These are phyloP conservation scores for Drosophila erecta DNA, from an alignment of 1,140 invertebrate species.

Conservation along the genomic window DNA sequence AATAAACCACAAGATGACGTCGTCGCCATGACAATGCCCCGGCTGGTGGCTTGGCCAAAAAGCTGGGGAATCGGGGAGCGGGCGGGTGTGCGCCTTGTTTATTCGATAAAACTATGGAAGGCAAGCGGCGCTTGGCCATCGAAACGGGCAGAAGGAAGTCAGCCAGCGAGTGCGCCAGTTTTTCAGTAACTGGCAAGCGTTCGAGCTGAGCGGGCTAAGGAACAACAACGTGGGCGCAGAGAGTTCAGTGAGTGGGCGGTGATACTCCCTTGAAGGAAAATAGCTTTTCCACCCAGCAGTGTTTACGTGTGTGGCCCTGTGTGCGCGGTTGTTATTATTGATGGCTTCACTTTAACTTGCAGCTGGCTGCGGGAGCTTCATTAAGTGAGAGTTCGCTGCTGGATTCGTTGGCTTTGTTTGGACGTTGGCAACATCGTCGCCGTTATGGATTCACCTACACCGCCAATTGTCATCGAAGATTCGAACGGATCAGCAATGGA, in stretches of 20 bases:
- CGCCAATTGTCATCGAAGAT: constrained; percentile 85
- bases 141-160: constrained; percentile 32
- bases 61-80: constrained; percentile 4
- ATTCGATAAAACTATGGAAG: constrained; percentile 82
- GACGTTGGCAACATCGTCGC: constrained; percentile 67
- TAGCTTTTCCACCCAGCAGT: constrained; percentile 5
- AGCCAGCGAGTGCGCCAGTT: constrained; percentile 18
- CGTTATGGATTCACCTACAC: constrained; percentile 84
- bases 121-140: constrained; percentile 48
- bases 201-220: constrained; percentile 71
- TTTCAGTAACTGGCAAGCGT: constrained; percentile 70
- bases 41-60: constrained; percentile 7
- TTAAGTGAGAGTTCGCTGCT: constrained; percentile 61
- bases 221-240: constrained; percentile 23
- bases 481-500: constrained; percentile 89
- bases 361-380: constrained; percentile 63
- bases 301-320: constrained; percentile 32
- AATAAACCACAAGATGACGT: constrained; percentile 81
- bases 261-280: constrained; percentile 1
- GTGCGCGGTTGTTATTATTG: constrained; percentile 72
- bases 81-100: constrained; percentile 63
- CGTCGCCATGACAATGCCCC: constrained; percentile 69
- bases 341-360: constrained; percentile 79
- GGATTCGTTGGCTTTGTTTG: constrained; percentile 54
- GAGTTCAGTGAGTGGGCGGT: constrained; percentile 8